phyloP scores from a whole-genome alignment of 2,113 vertebrate species.

The Passerina amoena region DNA sequence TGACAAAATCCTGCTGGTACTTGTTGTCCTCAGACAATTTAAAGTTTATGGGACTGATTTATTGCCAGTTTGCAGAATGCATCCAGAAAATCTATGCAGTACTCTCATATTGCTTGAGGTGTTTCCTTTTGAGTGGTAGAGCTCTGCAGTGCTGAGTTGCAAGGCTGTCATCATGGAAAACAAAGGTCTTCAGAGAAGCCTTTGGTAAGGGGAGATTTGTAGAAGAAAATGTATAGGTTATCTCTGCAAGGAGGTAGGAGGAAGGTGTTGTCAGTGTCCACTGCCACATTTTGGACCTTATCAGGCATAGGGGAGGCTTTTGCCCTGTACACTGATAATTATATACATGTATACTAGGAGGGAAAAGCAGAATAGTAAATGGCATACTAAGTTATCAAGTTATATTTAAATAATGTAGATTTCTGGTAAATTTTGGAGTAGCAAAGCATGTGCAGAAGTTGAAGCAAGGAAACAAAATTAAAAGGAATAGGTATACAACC shows the following conservation, averaged over 20 bases:
- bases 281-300: not conserved
- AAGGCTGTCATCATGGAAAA: not conserved
- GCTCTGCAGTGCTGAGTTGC: not conserved
- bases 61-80: not conserved
- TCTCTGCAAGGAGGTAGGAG: not conserved
- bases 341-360: no score
- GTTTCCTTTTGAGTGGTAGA: not conserved
- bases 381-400: not conserved
- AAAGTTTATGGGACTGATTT: not conserved
- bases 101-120: fast-evolving
- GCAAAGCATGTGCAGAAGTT: not conserved
- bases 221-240: not conserved
- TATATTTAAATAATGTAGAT: not conserved
- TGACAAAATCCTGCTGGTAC: not conserved
- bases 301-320: not conserved
- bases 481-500: not conserved
- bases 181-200: not conserved
- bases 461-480: not conserved
- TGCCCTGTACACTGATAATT: fast-evolving
- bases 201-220: not conserved
- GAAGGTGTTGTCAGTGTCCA: not conserved
- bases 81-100: not conserved
- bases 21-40: not conserved
- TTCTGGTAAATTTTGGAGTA: not conserved
- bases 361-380: not conserved